These are phyloP conservation scores for Therioaphis trifolii DNA, from an alignment of 2,888 invertebrate genomes.

Conservation along the genomic window DNA sequence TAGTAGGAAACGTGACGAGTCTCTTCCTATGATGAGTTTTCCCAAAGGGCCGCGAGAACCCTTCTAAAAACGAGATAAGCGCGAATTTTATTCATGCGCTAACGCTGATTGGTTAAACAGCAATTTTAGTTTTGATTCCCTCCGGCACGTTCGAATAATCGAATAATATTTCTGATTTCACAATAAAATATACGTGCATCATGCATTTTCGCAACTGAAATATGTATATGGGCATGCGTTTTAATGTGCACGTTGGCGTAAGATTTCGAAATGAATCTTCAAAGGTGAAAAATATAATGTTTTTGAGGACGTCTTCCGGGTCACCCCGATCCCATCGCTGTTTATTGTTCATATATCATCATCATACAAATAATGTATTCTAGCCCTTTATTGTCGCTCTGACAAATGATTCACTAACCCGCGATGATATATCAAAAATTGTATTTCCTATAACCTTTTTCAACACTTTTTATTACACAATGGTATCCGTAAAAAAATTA, in stretches of 20 bases:
- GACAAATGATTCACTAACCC: conserved; percentile 33
- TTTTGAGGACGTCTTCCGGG: not conserved
- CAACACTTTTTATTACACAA: not conserved
- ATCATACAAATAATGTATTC: not conserved
- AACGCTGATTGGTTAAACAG: conserved; percentile 49
- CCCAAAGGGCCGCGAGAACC: conserved; percentile 47
- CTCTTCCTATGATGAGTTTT: conserved; percentile 58
- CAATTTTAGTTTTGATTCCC: conserved; percentile 22
- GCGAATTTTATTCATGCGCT: conserved; percentile 42
- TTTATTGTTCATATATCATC: conserved; percentile 24
- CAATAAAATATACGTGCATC: not conserved
- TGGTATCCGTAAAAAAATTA: not conserved
- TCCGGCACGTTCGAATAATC: conserved; percentile 13
- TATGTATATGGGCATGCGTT: too few species aligned
- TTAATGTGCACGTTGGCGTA: too few species aligned
- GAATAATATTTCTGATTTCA: not conserved
- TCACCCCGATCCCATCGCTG: not conserved
- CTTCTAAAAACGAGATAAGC: conserved; percentile 57
- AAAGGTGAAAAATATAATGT: not conserved
- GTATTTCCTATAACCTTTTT: not conserved
- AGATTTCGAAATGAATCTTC: not conserved
- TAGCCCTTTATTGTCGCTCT: not conserved
- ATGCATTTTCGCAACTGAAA: too few species aligned
- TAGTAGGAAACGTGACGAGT: conserved; percentile 61
- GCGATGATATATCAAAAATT: conserved; percentile 33